A percentile compares a stretch with the other conserved stretches of the same genome.
phyloP scores from a whole-genome alignment of 2,888 invertebrate genomes.

The Harpalus rubripes region DNA sequence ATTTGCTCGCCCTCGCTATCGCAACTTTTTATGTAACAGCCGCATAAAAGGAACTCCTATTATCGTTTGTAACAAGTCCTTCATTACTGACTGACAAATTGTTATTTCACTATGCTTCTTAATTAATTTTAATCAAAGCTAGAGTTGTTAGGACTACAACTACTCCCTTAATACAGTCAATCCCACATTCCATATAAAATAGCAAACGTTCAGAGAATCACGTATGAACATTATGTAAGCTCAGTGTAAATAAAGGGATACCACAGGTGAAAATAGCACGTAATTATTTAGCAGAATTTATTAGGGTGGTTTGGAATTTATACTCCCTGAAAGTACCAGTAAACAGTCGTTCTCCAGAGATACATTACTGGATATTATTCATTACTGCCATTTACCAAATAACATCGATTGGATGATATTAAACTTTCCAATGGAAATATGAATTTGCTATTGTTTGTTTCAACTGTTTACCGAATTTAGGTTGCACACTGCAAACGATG shows the following conservation, averaged over 20 bases:
- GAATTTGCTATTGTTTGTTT: neutral
- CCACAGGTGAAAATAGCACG: slow-evolving; percentile 34
- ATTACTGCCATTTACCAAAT: neutral
- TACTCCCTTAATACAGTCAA: neutral
- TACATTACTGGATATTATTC: slow-evolving; percentile 30
- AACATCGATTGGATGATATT: neutral
- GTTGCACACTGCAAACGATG: too few relatives aligned
- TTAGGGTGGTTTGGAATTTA: slow-evolving; percentile 32
- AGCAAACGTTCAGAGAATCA: slow-evolving; percentile 2
- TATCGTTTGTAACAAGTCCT: too few relatives aligned
- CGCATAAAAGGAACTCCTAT: too few relatives aligned
- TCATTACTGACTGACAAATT: too few relatives aligned
- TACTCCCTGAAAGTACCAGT: slow-evolving; percentile 37
- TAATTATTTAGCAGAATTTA: slow-evolving; percentile 46
- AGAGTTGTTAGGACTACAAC: neutral
- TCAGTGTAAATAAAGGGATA: slow-evolving; percentile 27
- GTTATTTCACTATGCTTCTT: too few relatives aligned
- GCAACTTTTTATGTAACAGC: too few relatives aligned
- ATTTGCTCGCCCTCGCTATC: too few relatives aligned
- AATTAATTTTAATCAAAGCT: too few relatives aligned
- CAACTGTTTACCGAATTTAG: too few relatives aligned
- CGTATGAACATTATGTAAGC: slow-evolving; percentile 3
- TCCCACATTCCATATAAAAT: neutral
- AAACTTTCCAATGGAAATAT: neutral
- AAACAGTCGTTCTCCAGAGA: slow-evolving; percentile 20